Conservation (phyloP, 2,797 vertebrate genomes). For the Pseudomugil tenellus region DNA sequence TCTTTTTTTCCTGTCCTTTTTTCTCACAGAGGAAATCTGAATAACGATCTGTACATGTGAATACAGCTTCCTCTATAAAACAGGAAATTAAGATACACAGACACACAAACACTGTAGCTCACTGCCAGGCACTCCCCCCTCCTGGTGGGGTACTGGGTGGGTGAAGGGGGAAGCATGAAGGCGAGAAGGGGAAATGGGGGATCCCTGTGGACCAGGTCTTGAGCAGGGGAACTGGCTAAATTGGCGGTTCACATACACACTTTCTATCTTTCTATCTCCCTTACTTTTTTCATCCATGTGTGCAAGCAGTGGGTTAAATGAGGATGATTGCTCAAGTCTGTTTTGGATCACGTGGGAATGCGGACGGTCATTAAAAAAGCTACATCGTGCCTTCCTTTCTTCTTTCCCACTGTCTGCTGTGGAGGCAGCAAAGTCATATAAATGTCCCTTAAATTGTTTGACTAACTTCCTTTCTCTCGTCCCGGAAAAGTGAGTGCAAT, state of each 20-base stretch:
- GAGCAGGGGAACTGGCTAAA: conserved; percentile 71
- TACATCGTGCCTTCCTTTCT: conserved; percentile 12
- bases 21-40: conserved; percentile 78
- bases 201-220: conserved; percentile 79
- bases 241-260: conserved; percentile 72
- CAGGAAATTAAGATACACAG: conserved; percentile 74
- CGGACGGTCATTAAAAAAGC: conserved; percentile 39
- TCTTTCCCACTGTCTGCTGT: conserved; percentile 27
- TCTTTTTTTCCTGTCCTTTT: conserved; percentile 47
- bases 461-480: conserved; percentile 2
- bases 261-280: conserved; percentile 65
- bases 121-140: conserved; percentile 66
- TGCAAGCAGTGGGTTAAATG: conserved; percentile 45
- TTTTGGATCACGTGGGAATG: conserved; percentile 70
- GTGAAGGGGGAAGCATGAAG: conserved; percentile 32
- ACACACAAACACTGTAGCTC: conserved; percentile 38
- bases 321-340: conserved; percentile 69
- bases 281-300: conserved; percentile 52
- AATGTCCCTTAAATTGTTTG: conserved; percentile 2
- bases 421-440: conserved; percentile 9
- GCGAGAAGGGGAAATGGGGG: conserved; percentile 53
- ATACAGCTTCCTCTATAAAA: conserved; percentile 79
- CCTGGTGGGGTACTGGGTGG: conserved; percentile 63
- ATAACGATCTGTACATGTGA: conserved; percentile 72
- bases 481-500: conserved; percentile 7